These are phyloP conservation scores for Tetrax tetrax DNA, from an alignment of 2,113 vertebrate genomes.

Conservation along the genomic window DNA sequence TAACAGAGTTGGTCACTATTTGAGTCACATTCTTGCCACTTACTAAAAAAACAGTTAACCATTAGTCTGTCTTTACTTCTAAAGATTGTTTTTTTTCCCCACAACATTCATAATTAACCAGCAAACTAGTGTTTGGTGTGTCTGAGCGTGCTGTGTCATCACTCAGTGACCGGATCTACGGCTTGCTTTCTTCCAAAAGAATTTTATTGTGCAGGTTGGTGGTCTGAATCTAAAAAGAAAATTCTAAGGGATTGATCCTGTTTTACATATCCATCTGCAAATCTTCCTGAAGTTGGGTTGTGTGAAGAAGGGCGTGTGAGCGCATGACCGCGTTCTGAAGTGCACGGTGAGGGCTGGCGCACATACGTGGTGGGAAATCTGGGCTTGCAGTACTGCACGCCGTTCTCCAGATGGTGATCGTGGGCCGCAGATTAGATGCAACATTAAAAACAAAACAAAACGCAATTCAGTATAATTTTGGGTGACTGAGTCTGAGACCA, in stretches of 20 bases:
- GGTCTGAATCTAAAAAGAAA: background rate
- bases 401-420: conserved; percentile 38
- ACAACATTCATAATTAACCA: background rate
- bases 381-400: background rate
- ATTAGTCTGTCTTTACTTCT: background rate
- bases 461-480: background rate
- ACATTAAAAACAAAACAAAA: rapidly evolving
- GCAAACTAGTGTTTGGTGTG: no score
- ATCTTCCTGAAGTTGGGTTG: rapidly evolving
- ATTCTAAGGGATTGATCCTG: rapidly evolving
- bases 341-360: background rate
- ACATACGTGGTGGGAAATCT: background rate
- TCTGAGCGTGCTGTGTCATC: background rate
- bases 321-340: rapidly evolving
- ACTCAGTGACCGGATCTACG: background rate
- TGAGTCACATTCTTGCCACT: background rate
- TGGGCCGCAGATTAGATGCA: background rate
- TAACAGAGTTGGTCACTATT: background rate
- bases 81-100: background rate
- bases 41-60: background rate
- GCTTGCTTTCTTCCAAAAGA: background rate
- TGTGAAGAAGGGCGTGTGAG: rapidly evolving
- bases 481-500: background rate
- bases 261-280: background rate
- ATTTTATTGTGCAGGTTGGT: background rate